These are phyloP conservation scores for Mizuhopecten yessoensis DNA, from an alignment of 1,140 invertebrate genomes.

Conservation along the genomic window DNA sequence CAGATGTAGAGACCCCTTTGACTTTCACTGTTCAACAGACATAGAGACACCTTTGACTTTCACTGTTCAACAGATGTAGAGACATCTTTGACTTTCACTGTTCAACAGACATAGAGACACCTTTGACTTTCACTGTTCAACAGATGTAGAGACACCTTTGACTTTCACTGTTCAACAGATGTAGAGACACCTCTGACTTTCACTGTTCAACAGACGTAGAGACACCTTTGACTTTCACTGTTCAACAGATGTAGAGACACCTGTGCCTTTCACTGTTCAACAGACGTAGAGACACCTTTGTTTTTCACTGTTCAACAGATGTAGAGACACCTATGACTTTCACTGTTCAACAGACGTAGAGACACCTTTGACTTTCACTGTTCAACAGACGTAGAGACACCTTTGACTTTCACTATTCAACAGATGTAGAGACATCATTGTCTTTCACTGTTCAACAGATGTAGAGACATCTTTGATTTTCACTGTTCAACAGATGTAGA, in stretches of 20 bases:
- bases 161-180: background rate
- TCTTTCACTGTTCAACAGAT: background rate
- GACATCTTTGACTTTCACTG: background rate
- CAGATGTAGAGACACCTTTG: background rate
- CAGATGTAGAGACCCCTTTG: background rate
- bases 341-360: background rate
- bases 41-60: background rate
- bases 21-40: background rate
- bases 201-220: background rate
- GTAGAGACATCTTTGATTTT: background rate
- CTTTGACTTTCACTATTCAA: background rate
- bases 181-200: background rate
- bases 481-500: slow-evolving; percentile 6
- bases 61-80: background rate
- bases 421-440: background rate
- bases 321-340: background rate
- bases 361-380: background rate
- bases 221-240: background rate
- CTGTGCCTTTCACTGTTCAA: background rate
- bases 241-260: background rate
- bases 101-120: background rate
- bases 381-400: background rate
- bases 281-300: background rate
- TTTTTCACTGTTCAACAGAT: background rate
- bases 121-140: background rate